These are phyloP conservation scores for Dasypolia templi DNA, from an alignment of 2,888 invertebrate genomes.

Conservation along the genomic window DNA sequence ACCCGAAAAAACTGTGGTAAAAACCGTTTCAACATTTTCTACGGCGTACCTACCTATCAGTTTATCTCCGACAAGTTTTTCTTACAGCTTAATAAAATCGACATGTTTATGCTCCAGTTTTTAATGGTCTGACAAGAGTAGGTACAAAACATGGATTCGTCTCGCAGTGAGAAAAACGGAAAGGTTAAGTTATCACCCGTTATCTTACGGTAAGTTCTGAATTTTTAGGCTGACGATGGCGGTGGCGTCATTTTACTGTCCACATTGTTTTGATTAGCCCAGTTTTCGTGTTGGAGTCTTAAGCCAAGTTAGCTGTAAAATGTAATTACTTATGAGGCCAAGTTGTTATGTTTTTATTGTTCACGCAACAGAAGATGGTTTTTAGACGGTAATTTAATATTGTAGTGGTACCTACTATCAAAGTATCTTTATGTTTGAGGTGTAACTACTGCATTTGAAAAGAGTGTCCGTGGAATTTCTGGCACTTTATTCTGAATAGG, in stretches of 20 bases:
- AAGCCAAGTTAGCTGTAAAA: conserved; percentile 59
- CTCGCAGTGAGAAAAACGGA: conserved; percentile 73
- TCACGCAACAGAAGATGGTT: conserved; percentile 49
- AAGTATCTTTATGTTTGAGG: neutral
- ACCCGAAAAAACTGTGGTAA: neutral
- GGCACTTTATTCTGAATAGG: too few relatives aligned
- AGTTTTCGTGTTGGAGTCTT: conserved; percentile 60
- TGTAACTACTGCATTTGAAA: neutral
- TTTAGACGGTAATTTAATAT: conserved; percentile 33
- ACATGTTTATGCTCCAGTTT: conserved; percentile 56
- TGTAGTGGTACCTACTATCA: neutral
- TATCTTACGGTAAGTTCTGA: conserved; percentile 78
- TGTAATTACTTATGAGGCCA: conserved; percentile 59
- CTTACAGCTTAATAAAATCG: conserved; percentile 16
- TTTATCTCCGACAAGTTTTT: conserved; percentile 1
- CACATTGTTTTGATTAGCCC: conserved; percentile 70
- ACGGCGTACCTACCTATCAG: neutral
- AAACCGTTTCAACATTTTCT: neutral
- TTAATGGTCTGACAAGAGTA: conserved; percentile 32
- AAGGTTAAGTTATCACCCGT: conserved; percentile 77
- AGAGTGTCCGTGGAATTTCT: too few relatives aligned
- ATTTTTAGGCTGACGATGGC: conserved; percentile 53
- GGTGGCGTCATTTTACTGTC: conserved; percentile 60
- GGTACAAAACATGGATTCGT: conserved; percentile 62
- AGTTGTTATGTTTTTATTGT: conserved; percentile 56